phyloP scores from a whole-genome alignment of 2,113 vertebrate genomes.

The Lontra canadensis region DNA sequence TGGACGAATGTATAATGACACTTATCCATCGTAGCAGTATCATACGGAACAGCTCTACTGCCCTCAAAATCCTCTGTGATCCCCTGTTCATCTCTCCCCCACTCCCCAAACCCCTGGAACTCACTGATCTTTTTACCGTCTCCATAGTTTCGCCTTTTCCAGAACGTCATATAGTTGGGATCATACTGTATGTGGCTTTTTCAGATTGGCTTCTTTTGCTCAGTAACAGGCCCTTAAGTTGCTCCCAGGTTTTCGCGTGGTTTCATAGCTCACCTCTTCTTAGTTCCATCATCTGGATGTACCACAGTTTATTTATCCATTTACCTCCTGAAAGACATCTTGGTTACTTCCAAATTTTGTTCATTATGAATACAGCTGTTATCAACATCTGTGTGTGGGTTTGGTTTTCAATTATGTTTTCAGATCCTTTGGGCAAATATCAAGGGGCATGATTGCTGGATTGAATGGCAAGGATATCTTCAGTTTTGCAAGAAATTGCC shows the following conservation, averaged over 20 bases:
- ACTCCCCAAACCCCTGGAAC: neutral
- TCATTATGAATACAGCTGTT: neutral
- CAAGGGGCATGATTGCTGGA: neutral
- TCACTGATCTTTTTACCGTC: neutral
- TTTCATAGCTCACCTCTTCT: neutral
- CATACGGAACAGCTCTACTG: neutral
- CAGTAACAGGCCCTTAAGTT: neutral
- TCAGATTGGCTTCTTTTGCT: neutral
- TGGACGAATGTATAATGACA: neutral
- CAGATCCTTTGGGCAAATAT: neutral
- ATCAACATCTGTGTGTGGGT: neutral
- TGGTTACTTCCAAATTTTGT: neutral
- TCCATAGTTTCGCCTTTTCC: neutral
- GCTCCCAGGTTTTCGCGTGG: neutral
- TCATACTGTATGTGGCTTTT: too few relatives aligned
- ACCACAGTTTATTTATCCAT: too few relatives aligned
- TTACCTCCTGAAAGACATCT: too few relatives aligned
- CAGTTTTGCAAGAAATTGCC: neutral
- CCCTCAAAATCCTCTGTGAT: neutral
- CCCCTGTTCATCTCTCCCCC: neutral
- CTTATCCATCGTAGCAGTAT: neutral
- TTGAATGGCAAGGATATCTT: accelerated
- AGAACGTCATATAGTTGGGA: neutral
- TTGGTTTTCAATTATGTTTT: neutral
- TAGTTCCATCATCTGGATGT: neutral